phyloP scores from a whole-genome alignment of 2,888 invertebrate genomes.

The Agrochola litura region DNA sequence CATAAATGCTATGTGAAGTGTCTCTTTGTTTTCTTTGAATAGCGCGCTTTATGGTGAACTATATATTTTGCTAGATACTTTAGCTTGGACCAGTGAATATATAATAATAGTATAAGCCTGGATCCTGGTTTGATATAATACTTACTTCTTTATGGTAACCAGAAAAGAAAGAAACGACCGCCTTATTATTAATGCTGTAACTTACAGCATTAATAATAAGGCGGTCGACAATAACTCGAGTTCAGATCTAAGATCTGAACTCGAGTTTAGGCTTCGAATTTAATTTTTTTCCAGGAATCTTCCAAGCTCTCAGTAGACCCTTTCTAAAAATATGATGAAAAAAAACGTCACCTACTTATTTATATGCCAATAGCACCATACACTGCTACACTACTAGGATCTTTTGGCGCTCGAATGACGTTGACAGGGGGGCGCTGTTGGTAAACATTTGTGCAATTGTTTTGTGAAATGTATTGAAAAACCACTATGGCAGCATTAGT shows the following conservation, averaged over 20 bases:
- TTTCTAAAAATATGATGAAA: neutral
- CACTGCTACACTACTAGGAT: neutral
- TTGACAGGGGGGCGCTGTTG: no score
- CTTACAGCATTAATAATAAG: no score
- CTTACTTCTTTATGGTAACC: neutral
- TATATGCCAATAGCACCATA: no score
- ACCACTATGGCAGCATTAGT: neutral
- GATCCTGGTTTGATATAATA: neutral
- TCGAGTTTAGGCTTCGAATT: neutral
- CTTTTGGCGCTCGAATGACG: no score
- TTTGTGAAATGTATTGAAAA: no score
- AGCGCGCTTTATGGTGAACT: neutral
- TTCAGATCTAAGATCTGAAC: neutral
- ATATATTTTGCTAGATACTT: neutral
- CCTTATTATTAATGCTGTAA: neutral
- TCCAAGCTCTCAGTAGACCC: neutral
- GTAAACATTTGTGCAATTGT: no score
- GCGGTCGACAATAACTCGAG: no score
- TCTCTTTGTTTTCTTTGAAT: constrained; percentile 9
- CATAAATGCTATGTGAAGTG: neutral
- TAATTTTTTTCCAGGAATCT: neutral
- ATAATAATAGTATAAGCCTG: neutral
- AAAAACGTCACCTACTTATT: no score
- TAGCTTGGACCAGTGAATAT: neutral
- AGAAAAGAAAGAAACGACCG: neutral